Evolutionary conservation across 2,888 invertebrate genomes (phyloP).

Genomic region (Laothoe populi): DNA sequence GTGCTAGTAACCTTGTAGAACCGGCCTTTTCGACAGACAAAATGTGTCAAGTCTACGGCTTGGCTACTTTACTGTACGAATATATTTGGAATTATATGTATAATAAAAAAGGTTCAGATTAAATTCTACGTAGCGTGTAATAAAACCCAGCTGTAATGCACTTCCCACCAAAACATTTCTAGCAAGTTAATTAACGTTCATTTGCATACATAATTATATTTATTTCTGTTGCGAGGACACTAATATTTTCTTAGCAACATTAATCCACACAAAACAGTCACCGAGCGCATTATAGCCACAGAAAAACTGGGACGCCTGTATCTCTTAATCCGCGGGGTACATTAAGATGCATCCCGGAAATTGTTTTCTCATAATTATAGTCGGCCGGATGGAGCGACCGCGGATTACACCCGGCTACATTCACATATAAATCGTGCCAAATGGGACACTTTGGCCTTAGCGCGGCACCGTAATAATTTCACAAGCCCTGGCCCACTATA

Average conservation of each 20-base stretch:
- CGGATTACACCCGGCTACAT: constrained; percentile 78
- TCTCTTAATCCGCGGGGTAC: constrained; percentile 69
- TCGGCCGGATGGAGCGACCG: constrained; percentile 62
- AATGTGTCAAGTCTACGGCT: too few species aligned
- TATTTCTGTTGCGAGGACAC: not conserved
- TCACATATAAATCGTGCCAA: constrained; percentile 81
- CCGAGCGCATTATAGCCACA: constrained; percentile 42
- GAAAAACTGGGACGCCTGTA: constrained; percentile 55
- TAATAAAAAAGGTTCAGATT: too few species aligned
- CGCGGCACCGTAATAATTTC: constrained; percentile 80
- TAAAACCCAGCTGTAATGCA: constrained; percentile 23
- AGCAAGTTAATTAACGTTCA: constrained; percentile 12
- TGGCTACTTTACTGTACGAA: too few species aligned
- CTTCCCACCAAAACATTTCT: not conserved
- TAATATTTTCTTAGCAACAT: constrained; percentile 4
- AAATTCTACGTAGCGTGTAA: too few species aligned
- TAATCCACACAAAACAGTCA: constrained; percentile 32
- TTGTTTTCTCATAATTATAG: constrained; percentile 84
- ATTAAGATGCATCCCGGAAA: constrained; percentile 81
- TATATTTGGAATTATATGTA: too few species aligned
- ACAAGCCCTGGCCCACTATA: constrained; percentile 75
- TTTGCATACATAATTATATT: constrained; percentile 13
- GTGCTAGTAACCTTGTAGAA: too few species aligned
- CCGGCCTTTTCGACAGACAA: too few species aligned
- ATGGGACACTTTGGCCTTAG: constrained; percentile 82